Evolutionary conservation across 2,888 invertebrate species (phyloP), one percentile per base, ranked within the genome.

Genomic region (Cataglyphis altisquamis): DNA sequence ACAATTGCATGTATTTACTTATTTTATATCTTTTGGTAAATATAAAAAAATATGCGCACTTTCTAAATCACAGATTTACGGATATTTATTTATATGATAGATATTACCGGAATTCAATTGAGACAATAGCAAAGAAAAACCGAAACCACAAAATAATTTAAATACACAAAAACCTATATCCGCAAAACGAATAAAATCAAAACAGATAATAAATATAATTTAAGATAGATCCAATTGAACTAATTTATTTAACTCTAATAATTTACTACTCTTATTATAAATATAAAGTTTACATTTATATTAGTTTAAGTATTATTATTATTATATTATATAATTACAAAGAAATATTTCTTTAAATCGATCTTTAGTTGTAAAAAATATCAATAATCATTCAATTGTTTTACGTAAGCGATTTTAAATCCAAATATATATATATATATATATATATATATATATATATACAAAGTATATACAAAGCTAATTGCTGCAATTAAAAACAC

Each of bases 1-100:
- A 48, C 29, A 0, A 21, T 70, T 55, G 21, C 10, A 36, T 55
- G 1, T 18, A 55, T 55, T 21, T 36, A 4, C 15, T 36, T 25
- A 72, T 36, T 72, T 55, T 55, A 29, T 32, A 8, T 70, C 8
- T 70, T n/a, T 36, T 21, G 0, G 3, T 36, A 52, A 36, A 0
- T 36, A 36, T 70, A 70, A 9, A 55, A 9, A 55, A 70, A 4
- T 2, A 15, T 3, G 8, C 15, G 32, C 6, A 12, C 70, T 72
- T 72, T 72, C 55, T 72, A 52, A 5, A 21, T 55, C 9, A 5
- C 36, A 55, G 15, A 39, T 72, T 70, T 70, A 36, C 15, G 10
- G 5, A 29, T 18, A 67, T 10, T 48, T 67, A 67, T 70, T 36
- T 21, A 15, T 25, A 55, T 9, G 9, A 55, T 3, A 36, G 10